These are phyloP conservation scores for Steinernema scapterisci DNA, from an alignment of 2,888 invertebrate genomes.

Conservation along the genomic window DNA sequence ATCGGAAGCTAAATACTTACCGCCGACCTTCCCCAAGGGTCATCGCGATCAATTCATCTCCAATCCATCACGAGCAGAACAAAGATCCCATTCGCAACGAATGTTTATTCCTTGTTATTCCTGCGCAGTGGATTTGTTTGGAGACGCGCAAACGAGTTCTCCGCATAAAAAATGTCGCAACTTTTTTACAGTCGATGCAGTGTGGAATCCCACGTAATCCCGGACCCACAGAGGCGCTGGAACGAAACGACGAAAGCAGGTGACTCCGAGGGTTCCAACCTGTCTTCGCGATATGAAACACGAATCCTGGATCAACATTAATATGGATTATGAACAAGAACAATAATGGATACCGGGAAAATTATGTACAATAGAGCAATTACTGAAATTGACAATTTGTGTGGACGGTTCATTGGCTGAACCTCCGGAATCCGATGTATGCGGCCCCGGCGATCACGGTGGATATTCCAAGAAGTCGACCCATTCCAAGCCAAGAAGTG, in stretches of 20 bases:
- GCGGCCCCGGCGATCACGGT: background rate
- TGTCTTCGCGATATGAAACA: too few species aligned
- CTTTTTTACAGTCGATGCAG: conserved; percentile 19
- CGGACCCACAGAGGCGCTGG: background rate
- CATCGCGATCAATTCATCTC: background rate
- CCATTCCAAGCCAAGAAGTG: conserved; percentile 4
- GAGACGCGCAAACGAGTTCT: background rate
- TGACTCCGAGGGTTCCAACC: background rate
- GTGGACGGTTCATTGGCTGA: background rate
- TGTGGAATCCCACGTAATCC: background rate
- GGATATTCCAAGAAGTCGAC: background rate
- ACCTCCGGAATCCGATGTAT: background rate
- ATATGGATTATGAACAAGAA: background rate
- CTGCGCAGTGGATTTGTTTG: background rate
- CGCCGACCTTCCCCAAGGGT: background rate
- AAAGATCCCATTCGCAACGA: background rate
- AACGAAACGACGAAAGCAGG: background rate
- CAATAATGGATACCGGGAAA: background rate
- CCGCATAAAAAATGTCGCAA: conserved; percentile 24
- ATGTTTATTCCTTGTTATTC: conserved; percentile 22
- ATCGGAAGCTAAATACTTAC: background rate
- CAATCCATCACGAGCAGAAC: background rate
- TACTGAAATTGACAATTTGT: too few species aligned
- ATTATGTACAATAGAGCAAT: too few species aligned
- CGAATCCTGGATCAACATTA: background rate